Base-by-base conservation (phyloP, 2,888 invertebrate genomes). In the Drosophila flavopinicola region DNA sequence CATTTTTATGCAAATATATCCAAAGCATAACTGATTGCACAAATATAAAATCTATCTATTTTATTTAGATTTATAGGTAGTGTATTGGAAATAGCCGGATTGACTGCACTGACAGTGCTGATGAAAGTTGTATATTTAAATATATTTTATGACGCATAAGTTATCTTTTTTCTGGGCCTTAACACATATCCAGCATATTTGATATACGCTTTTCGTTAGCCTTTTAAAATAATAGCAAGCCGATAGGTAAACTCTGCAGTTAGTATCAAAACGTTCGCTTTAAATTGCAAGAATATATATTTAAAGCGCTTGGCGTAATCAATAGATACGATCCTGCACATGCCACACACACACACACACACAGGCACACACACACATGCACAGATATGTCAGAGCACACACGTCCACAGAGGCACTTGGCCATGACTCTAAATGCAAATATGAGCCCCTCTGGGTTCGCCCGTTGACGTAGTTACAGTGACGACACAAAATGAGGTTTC, bases 371-470 rank as follows among this genome's bases (percentile, higher is more conserved):
- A n/a, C n/a, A n/a, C n/a, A n/a, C n/a, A n/a, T n/a, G n/a, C n/a
- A n/a, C n/a, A n/a, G n/a, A 35, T 23, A 49, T 35, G 35, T 10
- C 10, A 10, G 15, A 3, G 10, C 15, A 1, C 6, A 37, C 10
- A 35, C 15, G 9, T 6, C 33, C 49, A 51, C 32, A 10, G 48
- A 57, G 37, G 20, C 47, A 76, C 42, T 64, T 67, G 61, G 59
- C 60, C 78, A 56, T 74, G 65, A 74, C 53, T 49, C 57, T 44
- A 72, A 79, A 68, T 72, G 66, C 85, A 68, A 79, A 86, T 86
- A 63, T 65, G 61, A n/a, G 56, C 49, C 54, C 65, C 64, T 54
- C 27, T 30, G 59, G 47, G 68, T 41, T 59, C 53, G 32, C 42
- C 48, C 80, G 59, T 56, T 75, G 56, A 60, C 33, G 51, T 66